Evolutionary conservation across 2,888 invertebrate genomes (phyloP), one percentile per base, ranked within the genome.

Genomic region (Rhaphigaster nebulosa): DNA sequence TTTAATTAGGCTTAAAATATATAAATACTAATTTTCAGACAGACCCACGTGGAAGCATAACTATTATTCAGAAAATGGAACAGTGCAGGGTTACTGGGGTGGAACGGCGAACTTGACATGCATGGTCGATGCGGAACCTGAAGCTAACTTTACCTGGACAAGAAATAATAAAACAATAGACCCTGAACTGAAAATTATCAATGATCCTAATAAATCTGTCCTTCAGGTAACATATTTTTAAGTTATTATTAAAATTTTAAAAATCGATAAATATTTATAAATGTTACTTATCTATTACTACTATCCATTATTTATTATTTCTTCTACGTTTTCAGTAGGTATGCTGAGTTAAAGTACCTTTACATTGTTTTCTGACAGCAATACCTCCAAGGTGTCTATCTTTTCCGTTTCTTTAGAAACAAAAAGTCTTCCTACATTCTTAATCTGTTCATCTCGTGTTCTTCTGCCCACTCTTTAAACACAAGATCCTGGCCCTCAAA

Each of bases 61-160:
- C 20, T 91, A 91, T 90, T 76, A 80, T 45, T 60, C 90, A 15
- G 90, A 91, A 34, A 56, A 84, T 29, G 92, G 92, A 52, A 92
- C 92, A 26, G 94, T 94, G 34, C 95, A 94, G 92, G 94, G 94
- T 23, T 94, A 94, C 92, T 92, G 95, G 89, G 94, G 94, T 80
- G 95, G 95, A 34, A 94, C 93, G 52, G 95, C 95, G 6, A 95
- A 95, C 93, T 94, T 96, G 91, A 95, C 95, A 26, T 96, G 96
- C 93, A 94, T 94, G 92, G 95, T 94, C 90, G 94, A 94, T 91
- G 95, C 95, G 10, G 95, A 95, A 92, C 95, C 95, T 0, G 94
- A 94, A 41, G 95, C 95, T n/a, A 94, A 94, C 88, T 95, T 95
- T 92, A 94, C 94, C 88, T 95, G 95, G 95, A 92, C 93, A 76